Conservation (phyloP, 2,888 invertebrate genomes). For the Rotaria magnacalcarata region DNA sequence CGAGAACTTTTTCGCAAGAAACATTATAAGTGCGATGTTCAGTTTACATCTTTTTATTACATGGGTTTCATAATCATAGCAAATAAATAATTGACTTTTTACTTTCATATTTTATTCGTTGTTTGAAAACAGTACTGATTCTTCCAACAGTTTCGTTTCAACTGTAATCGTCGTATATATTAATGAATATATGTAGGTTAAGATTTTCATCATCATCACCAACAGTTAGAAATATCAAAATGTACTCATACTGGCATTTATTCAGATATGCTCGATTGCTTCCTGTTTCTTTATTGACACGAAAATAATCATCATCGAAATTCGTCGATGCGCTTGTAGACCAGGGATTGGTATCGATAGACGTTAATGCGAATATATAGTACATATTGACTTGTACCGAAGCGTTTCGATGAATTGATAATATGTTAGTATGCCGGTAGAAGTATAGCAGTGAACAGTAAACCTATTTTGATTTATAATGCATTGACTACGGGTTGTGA, state of each 20-base stretch:
- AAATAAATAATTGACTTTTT: no score
- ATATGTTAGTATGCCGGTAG: not conserved
- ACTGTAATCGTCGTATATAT: no score
- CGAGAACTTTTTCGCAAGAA: no score
- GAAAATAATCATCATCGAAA: not conserved
- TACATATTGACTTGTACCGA: not conserved
- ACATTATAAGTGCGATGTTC: no score
- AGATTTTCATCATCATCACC: not conserved
- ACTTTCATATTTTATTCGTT: no score
- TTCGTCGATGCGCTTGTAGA: no score
- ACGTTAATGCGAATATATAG: not conserved
- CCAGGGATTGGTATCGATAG: not conserved
- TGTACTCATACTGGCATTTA: not conserved
- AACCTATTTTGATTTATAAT: not conserved
- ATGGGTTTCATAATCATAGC: no score
- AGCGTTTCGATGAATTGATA: not conserved
- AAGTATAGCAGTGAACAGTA: not conserved
- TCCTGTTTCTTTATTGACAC: not conserved
- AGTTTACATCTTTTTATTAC: no score
- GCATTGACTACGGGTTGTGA: not conserved
- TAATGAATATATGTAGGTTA: not conserved
- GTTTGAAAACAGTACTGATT: no score
- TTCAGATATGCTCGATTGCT: not conserved
- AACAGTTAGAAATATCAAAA: not conserved
- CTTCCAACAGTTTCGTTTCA: no score